These are phyloP conservation scores for Planococcus citri DNA, from an alignment of 1,140 invertebrate genomes.

Conservation along the genomic window DNA sequence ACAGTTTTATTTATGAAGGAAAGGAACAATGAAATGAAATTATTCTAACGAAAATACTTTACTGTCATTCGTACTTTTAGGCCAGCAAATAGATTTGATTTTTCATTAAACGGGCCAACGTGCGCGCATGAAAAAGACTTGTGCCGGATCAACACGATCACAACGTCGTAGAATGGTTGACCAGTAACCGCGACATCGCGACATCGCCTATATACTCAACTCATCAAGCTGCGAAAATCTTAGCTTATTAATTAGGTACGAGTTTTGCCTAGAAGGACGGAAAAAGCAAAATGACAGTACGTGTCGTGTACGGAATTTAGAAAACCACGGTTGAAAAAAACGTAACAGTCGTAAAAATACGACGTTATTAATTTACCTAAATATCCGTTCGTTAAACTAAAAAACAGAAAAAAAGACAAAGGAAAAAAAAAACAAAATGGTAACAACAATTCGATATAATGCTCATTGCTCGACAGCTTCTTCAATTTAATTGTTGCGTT, in stretches of 20 bases:
- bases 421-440: not conserved
- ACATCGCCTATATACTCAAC: too few species aligned
- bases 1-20: not conserved
- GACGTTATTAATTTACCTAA: not conserved
- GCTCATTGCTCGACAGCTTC: too few species aligned
- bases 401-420: too few species aligned
- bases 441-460: not conserved
- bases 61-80: not conserved
- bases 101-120: too few species aligned
- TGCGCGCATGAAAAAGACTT: too few species aligned
- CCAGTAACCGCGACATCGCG: too few species aligned
- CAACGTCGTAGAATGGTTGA: too few species aligned
- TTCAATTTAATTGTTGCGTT: not conserved
- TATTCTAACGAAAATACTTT: not conserved
- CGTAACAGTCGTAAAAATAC: not conserved
- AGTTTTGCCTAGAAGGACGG: not conserved
- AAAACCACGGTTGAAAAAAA: not conserved
- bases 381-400: not conserved
- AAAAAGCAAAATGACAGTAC: not conserved
- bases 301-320: not conserved
- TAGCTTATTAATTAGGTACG: too few species aligned
- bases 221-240: too few species aligned
- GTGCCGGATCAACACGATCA: too few species aligned
- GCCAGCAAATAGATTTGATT: not conserved
- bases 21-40: constrained; percentile 12